Conservation (phyloP, 1,140 invertebrate genomes). For the Calycopis cecrops region DNA sequence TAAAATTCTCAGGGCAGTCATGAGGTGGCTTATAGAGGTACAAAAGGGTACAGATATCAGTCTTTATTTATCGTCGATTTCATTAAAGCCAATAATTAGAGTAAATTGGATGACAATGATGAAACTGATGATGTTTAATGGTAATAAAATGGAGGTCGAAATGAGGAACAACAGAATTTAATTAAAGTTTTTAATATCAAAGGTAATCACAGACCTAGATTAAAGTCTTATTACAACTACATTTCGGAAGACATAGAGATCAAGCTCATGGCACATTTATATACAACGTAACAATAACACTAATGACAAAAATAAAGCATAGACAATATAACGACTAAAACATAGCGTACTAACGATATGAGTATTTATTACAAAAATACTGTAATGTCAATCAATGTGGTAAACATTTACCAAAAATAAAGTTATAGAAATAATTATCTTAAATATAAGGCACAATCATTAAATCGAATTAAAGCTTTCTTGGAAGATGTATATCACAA, state of each 20-base stretch:
- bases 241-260: constrained; percentile 62
- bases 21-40: too few relatives aligned
- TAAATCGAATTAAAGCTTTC: constrained; percentile 72
- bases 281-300: constrained; percentile 1
- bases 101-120: too few relatives aligned
- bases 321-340: constrained; percentile 22
- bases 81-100: too few relatives aligned
- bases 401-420: too few relatives aligned
- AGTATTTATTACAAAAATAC: too few relatives aligned
- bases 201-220: constrained; percentile 5
- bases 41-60: too few relatives aligned
- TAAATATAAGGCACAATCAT: constrained; percentile 27
- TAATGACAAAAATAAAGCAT: constrained; percentile 19
- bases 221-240: background rate
- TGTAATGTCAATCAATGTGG: too few relatives aligned
- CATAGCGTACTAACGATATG: constrained; percentile 21
- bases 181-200: constrained; percentile 16
- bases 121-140: too few relatives aligned
- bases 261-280: constrained; percentile 59
- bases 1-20: too few relatives aligned
- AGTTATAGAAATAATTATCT: background rate
- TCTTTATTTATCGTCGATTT: too few relatives aligned
- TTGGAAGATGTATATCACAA: constrained; percentile 68
- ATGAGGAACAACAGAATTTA: background rate
- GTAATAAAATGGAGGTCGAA: background rate